Evolutionary conservation across 2,797 vertebrate genomes (phyloP), one percentile per base, ranked within the genome.

Genomic region (Champsocephalus gunnari): DNA sequence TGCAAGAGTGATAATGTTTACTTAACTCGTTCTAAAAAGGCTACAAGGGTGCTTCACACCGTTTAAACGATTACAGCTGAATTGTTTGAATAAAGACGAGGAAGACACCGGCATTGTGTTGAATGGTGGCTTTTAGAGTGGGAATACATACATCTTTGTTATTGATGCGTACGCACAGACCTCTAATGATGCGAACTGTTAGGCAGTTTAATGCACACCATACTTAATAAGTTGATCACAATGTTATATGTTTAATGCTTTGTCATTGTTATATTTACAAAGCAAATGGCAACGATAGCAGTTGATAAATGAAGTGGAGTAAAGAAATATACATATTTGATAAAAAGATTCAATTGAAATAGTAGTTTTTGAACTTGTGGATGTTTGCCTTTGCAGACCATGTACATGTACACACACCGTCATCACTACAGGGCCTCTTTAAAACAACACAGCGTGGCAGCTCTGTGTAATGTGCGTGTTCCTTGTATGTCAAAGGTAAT

Each of bases 1-100:
- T 61, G 65, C 48, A 62, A 45, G 47, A 53, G 66, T 17, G 43
- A 48, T 51, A 57, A 19, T 71, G 66, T 79, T 75, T 83, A 45
- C 34, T 72, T 73, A 54, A 62, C n/a, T 73, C 4, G 3, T 47
- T 73, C 44, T 58, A 66, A n/a, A 68, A 9, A 0, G 47, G 38
- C 28, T 48, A 11, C 16, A 45, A 58, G 24, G 19, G 2, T 49
- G 34, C n/a, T 59, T 60, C 16, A 38, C 7, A 49, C 16, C 34
- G 19, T 57, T 14, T 34, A 50, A 17, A 45, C 9, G 2, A 64
- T 41, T 41, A 73, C 0, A 63, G 12, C 8, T 2, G 1, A 28
- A 66, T 43, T 3, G 58, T 38, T 48, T 38, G 7, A 61, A 50
- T 21, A 3, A 71, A 17, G 9, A 69, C 28, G 5, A 28, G 12